A percentile compares a stretch with the other conserved stretches of the same genome.
These are phyloP conservation scores for Pycnomerus fuliginosus DNA, from an alignment of 2,888 invertebrate genomes.

Conservation along the genomic window DNA sequence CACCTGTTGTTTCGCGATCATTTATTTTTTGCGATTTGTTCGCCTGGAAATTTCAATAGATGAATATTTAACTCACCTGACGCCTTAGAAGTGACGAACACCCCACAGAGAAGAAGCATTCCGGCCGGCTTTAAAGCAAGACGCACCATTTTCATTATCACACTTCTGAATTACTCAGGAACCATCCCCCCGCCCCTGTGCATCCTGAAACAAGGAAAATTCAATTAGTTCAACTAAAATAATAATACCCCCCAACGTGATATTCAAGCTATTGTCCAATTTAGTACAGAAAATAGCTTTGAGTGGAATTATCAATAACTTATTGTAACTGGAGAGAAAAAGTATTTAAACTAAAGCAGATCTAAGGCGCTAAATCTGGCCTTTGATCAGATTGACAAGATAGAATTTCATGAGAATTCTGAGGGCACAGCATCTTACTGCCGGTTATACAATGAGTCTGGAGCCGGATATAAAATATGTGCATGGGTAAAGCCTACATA, in stretches of 20 bases:
- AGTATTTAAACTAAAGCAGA: background rate
- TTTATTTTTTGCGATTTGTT: background rate
- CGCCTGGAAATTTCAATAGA: background rate
- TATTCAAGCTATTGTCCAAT: too few relatives aligned
- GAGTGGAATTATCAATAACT: too few relatives aligned
- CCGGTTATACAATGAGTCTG: conserved; percentile 9
- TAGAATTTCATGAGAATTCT: too few relatives aligned
- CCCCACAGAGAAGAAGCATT: conserved; percentile 37
- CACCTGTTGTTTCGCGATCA: too few relatives aligned
- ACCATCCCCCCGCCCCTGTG: conserved; percentile 35
- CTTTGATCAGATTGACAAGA: too few relatives aligned
- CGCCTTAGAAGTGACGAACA: conserved; percentile 34
- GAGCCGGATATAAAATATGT: conserved; percentile 11
- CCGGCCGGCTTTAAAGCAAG: conserved; percentile 34
- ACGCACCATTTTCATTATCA: conserved; percentile 36
- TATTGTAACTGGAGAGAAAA: too few relatives aligned
- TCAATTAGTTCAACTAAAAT: too few relatives aligned
- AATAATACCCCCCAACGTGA: too few relatives aligned
- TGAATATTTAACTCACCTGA: conserved; percentile 31
- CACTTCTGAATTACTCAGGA: conserved; percentile 31
- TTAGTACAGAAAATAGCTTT: too few relatives aligned
- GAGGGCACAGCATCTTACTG: conserved; percentile 8
- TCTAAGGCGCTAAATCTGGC: too few relatives aligned
- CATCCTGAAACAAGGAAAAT: conserved; percentile 38
- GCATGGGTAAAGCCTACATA: conserved; percentile 3